Percentiles rank a stretch among this genome's conserved stretches.
Conservation (phyloP, 2,888 invertebrate genomes). For the Drosophila gaucha region DNA sequence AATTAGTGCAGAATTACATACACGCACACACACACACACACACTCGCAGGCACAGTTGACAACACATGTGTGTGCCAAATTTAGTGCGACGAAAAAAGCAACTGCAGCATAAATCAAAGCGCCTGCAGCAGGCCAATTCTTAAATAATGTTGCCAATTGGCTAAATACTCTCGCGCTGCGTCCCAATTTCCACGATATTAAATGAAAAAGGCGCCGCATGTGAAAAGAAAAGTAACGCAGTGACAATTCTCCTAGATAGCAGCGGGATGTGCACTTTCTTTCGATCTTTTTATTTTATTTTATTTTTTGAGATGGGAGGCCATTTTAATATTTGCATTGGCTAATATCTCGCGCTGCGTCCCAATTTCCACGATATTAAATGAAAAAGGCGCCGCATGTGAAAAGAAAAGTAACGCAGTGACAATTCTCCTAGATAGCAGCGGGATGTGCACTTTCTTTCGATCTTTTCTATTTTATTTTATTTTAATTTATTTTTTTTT, state of each 20-base stretch:
- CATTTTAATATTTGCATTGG: too few relatives aligned
- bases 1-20: slow-evolving; percentile 64
- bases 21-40: slow-evolving; percentile 18
- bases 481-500: slow-evolving; percentile 28
- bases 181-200: slow-evolving; percentile 49
- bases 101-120: slow-evolving; percentile 65
- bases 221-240: slow-evolving; percentile 54
- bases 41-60: slow-evolving; percentile 17
- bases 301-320: too few relatives aligned
- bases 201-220: slow-evolving; percentile 63
- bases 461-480: slow-evolving; percentile 27
- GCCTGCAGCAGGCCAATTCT: slow-evolving; percentile 43
- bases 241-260: slow-evolving; percentile 11
- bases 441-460: slow-evolving; percentile 10
- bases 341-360: too few relatives aligned
- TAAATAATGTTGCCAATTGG: slow-evolving; percentile 72
- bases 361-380: slow-evolving; percentile 55
- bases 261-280: slow-evolving; percentile 11
- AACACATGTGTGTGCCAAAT: slow-evolving; percentile 46
- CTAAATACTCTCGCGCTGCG: slow-evolving; percentile 61
- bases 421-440: slow-evolving; percentile 14
- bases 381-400: slow-evolving; percentile 61
- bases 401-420: slow-evolving; percentile 52
- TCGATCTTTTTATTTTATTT: slow-evolving; percentile 26
- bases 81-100: slow-evolving; percentile 25